Base-by-base conservation (phyloP, 1,140 invertebrate species). In the Pararge aegeria region DNA sequence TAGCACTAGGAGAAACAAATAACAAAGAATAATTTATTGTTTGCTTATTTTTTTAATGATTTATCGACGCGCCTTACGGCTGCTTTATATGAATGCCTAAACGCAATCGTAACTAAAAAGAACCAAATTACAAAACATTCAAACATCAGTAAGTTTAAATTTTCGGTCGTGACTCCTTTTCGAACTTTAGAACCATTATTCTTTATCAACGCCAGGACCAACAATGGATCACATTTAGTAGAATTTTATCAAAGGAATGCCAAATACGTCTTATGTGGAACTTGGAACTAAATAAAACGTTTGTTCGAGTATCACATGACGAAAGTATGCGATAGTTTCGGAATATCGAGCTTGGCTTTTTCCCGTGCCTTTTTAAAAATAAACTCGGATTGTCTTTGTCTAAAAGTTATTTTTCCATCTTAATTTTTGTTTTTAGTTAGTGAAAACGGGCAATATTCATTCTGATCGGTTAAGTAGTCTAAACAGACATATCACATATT, bases 161-260 rank as follows among this genome's bases (percentile, higher is more conserved):
- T 58, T 40, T 58, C 9, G 46, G 46, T 58, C 55, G 55, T 58
- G 55, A 58, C 55, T 58, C 46, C 51, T 30, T 50, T 50, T 58
- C 48, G 30, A 58, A 58, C 48, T 58, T 56, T 56, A 29, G 30
- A 54, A 48, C 44, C 51, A 64, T 64, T 64, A 64, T 58, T 64
- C 61, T 58, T 64, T 64, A 64, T 57, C 48, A 63, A 53, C 61
- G 61, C 61, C 50, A 57, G 58, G 44, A 54, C 51, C 20, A 38
- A 64, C 61, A 64, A 64, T 59, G 57, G 55, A 50, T 54, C 51
- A 42, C 44, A 30, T 64, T 58, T 48, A 57, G 54, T 53, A 58
- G 51, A 54, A 42, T 61, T 50, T 51, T 61, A 61, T 61, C 52
- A 50, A 51, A 61, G 38, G 34, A 51, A 51, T 49, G 40, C 13